phyloP scores from a whole-genome alignment of 2,113 vertebrate genomes.

The Thymallus thymallus region DNA sequence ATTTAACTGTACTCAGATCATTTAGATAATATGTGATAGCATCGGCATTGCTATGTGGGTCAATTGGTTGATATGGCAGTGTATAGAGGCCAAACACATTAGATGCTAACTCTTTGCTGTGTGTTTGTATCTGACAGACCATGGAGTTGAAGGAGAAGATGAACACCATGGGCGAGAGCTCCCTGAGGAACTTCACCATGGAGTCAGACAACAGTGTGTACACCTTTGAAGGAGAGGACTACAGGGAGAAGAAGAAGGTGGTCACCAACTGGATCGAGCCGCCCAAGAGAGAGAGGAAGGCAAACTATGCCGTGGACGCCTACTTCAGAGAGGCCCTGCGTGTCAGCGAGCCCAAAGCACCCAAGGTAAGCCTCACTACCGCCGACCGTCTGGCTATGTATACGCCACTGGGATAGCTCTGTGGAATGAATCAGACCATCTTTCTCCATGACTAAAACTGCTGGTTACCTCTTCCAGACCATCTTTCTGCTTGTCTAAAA shows the following conservation, averaged over 20 bases:
- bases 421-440: background rate
- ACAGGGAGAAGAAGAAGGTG: conserved; percentile 99
- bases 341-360: conserved; percentile 97
- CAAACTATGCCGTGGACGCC: conserved; percentile 96
- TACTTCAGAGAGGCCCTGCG: conserved; percentile 97
- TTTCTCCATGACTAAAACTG: background rate
- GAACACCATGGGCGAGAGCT: conserved; percentile 90
- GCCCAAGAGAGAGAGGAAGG: conserved; percentile 96
- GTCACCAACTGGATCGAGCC: conserved; percentile 99
- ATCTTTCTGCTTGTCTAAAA: background rate
- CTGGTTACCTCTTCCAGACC: background rate
- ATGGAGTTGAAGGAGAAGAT: conserved; percentile 95
- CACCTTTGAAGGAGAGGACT: conserved; percentile 98
- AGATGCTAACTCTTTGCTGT: no score
- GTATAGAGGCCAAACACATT: no score
- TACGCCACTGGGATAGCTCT: background rate
- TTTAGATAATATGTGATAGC: background rate
- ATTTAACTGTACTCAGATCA: background rate
- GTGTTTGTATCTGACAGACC: conserved; percentile 75
- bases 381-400: background rate
- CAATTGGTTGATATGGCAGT: background rate
- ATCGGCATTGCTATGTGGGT: background rate
- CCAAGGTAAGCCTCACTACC: conserved; percentile 78
- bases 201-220: conserved; percentile 97
- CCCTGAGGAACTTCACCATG: conserved; percentile 96